Evolutionary conservation across 2,113 vertebrate genomes (phyloP).

Genomic region (Cervus canadensis): DNA sequence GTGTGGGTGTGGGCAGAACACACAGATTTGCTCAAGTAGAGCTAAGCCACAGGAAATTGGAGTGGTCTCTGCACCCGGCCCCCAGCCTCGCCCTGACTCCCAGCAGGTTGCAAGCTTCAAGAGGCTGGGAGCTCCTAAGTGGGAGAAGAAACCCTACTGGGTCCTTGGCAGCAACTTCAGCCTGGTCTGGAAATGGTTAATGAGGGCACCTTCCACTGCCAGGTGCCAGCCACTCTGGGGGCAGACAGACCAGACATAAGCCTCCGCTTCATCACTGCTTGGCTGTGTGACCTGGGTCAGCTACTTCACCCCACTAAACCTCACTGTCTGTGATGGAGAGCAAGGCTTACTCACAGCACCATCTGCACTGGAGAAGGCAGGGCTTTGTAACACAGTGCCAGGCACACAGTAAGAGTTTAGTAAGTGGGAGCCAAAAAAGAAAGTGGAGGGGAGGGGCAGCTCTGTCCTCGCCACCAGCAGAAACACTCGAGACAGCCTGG

Average conservation of each 20-base stretch:
- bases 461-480: background rate
- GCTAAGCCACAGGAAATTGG: background rate
- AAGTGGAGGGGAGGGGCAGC: background rate
- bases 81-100: background rate
- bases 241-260: background rate
- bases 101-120: background rate
- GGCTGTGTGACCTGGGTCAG: background rate
- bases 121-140: background rate
- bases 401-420: background rate
- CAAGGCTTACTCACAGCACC: background rate
- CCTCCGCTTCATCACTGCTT: background rate
- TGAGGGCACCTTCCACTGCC: background rate
- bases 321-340: background rate
- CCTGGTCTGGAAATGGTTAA: constrained; percentile 61
- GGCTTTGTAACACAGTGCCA: background rate
- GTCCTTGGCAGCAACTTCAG: background rate
- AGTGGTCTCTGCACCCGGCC: rapidly evolving
- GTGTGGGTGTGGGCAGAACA: background rate
- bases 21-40: background rate
- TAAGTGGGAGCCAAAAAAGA: background rate
- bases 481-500: background rate
- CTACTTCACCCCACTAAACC: background rate
- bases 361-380: background rate
- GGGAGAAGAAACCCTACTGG: background rate
- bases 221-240: background rate